These are phyloP conservation scores for Ptychoptera albimana DNA, from an alignment of 2,888 invertebrate species.

Conservation along the genomic window DNA sequence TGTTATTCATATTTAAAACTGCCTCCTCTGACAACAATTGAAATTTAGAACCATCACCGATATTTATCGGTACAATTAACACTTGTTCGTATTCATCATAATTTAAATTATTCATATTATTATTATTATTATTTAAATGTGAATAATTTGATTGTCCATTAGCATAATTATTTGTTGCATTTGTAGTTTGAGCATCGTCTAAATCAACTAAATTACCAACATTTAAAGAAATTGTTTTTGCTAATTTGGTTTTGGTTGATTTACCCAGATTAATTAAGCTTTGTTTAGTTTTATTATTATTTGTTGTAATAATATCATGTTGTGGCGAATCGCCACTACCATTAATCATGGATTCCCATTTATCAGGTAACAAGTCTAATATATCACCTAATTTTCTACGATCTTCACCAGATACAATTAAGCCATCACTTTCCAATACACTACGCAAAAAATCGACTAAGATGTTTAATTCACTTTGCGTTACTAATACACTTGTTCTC, in stretches of 20 bases:
- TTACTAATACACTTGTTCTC: constrained; percentile 49
- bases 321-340: constrained; percentile 1
- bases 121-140: constrained; percentile 10
- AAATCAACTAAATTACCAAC: constrained; percentile 10
- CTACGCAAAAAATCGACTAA: constrained; percentile 40
- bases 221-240: constrained; percentile 25
- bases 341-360: constrained; percentile 13
- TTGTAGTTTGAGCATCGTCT: constrained; percentile 9
- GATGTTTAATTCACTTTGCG: constrained; percentile 45
- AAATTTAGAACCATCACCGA: constrained; percentile 39
- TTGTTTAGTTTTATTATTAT: constrained; percentile 18
- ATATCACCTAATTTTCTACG: constrained; percentile 32
- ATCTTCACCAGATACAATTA: constrained; percentile 25
- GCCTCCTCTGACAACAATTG: constrained; percentile 52
- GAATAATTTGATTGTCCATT: constrained; percentile 4
- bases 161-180: constrained; percentile 3
- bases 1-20: constrained; percentile 33
- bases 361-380: constrained; percentile 30
- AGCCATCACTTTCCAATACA: constrained; percentile 25
- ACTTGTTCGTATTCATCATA: constrained; percentile 33
- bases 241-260: constrained; percentile 26
- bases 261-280: constrained; percentile 25
- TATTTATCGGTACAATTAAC: constrained; percentile 51
- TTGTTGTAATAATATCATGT: background rate
- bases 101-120: constrained; percentile 4